Conservation (phyloP, 1,140 invertebrate genomes). For the Drosophila ananassae region DNA sequence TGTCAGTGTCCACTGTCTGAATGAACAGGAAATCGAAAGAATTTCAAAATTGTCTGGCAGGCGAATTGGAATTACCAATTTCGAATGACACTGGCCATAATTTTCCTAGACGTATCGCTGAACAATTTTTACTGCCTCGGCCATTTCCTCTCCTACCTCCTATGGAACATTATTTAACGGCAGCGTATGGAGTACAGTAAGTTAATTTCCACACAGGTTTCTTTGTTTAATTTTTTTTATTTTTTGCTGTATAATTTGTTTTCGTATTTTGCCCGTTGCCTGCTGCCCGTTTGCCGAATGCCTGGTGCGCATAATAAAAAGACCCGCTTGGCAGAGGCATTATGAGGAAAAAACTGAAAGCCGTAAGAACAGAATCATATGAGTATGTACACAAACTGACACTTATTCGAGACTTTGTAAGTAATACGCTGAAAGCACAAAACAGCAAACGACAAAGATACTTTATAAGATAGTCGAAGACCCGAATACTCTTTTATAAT, state of each 20-base stretch:
- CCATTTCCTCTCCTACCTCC: conserved; percentile 52
- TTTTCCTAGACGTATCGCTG: conserved; percentile 51
- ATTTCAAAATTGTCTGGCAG: conserved; percentile 48
- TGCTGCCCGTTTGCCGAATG: conserved; percentile 36
- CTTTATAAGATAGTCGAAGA: background rate
- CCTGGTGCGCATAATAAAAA: conserved; percentile 69
- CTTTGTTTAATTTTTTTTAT: conserved; percentile 27
- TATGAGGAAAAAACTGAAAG: conserved; percentile 57
- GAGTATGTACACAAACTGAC: conserved; percentile 13
- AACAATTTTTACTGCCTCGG: conserved; percentile 44
- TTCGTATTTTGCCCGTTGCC: conserved; percentile 55
- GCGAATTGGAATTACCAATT: conserved; percentile 8
- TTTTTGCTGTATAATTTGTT: conserved; percentile 50
- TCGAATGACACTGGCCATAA: conserved; percentile 24
- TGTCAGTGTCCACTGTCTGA: conserved; percentile 20
- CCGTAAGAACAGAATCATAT: conserved; percentile 54
- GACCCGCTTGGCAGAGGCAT: conserved; percentile 52
- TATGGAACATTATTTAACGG: conserved; percentile 58
- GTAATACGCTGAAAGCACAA: conserved; percentile 70
- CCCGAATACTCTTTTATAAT: conserved; percentile 4
- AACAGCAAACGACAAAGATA: conserved; percentile 18
- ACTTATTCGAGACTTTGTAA: conserved; percentile 66
- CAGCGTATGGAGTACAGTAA: conserved; percentile 60
- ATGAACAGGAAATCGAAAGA: conserved; percentile 56
- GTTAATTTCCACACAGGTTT: conserved; percentile 60